Conservation (phyloP, 2,797 vertebrate species). For the Manis javanica region DNA sequence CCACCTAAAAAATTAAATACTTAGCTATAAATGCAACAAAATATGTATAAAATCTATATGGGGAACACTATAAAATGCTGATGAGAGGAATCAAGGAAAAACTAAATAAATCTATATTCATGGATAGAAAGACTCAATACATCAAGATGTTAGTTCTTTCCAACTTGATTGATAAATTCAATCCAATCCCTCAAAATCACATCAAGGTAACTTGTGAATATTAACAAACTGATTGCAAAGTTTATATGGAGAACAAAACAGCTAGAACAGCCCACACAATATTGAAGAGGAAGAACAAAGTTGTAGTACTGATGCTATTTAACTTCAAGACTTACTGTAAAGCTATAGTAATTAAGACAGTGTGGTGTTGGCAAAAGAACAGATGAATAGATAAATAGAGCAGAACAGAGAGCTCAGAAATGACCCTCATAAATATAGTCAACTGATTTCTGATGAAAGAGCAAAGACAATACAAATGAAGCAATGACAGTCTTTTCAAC, state of each 20-base stretch:
- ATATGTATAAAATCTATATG: background rate
- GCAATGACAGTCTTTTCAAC: background rate
- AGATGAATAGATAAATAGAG: background rate
- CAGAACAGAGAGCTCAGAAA: background rate
- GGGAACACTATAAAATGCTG: background rate
- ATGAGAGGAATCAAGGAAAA: background rate
- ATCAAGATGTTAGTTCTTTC: background rate
- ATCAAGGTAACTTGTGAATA: background rate
- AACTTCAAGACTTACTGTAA: background rate
- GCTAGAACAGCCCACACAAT: background rate
- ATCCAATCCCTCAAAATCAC: background rate
- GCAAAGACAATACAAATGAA: background rate
- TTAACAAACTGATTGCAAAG: background rate
- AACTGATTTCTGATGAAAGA: background rate
- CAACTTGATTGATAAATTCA: background rate
- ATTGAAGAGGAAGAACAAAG: background rate
- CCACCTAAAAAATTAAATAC: background rate
- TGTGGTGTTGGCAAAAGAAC: background rate
- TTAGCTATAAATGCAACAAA: background rate
- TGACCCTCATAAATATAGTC: background rate
- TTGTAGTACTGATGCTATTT: background rate
- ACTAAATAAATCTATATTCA: background rate
- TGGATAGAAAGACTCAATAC: background rate
- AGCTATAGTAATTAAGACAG: background rate
- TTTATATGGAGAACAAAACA: background rate